Evolutionary conservation across 1,140 invertebrate species (phyloP).

Genomic region (Formica exsecta): DNA sequence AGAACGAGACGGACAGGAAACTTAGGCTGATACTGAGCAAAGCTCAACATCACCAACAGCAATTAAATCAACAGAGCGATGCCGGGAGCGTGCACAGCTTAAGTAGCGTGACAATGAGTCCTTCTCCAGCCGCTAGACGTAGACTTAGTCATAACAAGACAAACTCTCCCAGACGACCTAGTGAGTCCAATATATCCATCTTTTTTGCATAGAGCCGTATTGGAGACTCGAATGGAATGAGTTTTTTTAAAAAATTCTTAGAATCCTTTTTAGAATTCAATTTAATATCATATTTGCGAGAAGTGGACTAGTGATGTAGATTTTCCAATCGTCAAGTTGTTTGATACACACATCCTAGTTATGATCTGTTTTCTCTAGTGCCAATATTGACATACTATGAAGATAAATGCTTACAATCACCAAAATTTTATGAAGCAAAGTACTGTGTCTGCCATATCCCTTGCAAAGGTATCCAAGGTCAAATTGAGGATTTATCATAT

Average conservation of each 20-base stretch:
- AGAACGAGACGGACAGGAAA: constrained; percentile 95
- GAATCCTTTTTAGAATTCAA: constrained; percentile 8
- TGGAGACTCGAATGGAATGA: constrained; percentile 13
- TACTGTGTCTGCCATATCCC: constrained; percentile 80
- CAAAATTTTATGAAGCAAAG: constrained; percentile 83
- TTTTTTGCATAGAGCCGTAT: constrained; percentile 44
- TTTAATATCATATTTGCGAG: constrained; percentile 54
- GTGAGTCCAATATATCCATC: constrained; percentile 84
- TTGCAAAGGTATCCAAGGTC: constrained; percentile 80
- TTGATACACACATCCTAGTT: constrained; percentile 66
- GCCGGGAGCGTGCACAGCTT: constrained; percentile 84
- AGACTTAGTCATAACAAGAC: constrained; percentile 83
- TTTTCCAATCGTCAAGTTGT: constrained; percentile 66
- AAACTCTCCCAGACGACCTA: constrained; percentile 89
- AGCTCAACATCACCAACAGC: constrained; percentile 95
- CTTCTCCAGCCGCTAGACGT: constrained; percentile 83
- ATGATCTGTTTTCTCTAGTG: constrained; percentile 81
- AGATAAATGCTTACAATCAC: constrained; percentile 82
- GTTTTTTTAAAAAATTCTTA: constrained; percentile 13
- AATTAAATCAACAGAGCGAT: constrained; percentile 90
- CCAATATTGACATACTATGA: constrained; percentile 83
- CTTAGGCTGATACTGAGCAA: constrained; percentile 94
- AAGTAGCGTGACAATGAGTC: constrained; percentile 84
- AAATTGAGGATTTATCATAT: constrained; percentile 69
- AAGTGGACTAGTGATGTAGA: constrained; percentile 72